Conservation (phyloP, 2,888 invertebrate species). For the Allophyes oxyacanthae region DNA sequence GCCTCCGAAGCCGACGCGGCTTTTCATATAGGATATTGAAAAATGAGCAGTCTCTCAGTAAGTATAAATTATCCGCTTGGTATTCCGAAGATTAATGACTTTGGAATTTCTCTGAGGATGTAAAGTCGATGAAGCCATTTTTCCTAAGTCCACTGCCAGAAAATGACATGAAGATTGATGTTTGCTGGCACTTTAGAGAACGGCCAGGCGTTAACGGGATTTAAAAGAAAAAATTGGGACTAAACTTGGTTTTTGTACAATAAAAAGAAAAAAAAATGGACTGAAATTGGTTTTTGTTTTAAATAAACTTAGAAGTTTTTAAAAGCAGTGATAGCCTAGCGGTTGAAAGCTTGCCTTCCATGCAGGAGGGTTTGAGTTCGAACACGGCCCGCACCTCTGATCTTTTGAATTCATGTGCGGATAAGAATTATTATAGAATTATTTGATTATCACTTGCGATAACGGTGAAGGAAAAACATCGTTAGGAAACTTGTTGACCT, state of each 20-base stretch:
- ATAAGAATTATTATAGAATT: no score
- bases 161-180: conserved; percentile 84
- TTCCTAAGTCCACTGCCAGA: conserved; percentile 81
- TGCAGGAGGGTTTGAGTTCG: no score
- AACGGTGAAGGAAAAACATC: no score
- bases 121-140: conserved; percentile 84
- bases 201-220: conserved; percentile 66
- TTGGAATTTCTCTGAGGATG: conserved; percentile 76
- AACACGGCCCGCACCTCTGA: no score
- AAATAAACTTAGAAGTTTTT: no score
- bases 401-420: no score
- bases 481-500: no score
- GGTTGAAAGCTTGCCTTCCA: no score
- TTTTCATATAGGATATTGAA: conserved; percentile 59
- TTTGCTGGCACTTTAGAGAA: conserved; percentile 58
- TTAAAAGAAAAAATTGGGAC: conserved; percentile 46
- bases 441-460: no score
- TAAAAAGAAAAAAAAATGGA: background rate
- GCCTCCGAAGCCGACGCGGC: conserved; percentile 32
- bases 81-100: conserved; percentile 79
- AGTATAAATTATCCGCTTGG: conserved; percentile 75
- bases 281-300: conserved; percentile 1
- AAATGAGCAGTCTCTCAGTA: conserved; percentile 67
- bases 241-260: conserved; percentile 7
- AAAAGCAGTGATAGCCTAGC: no score